Percentiles rank a stretch among this genome's conserved stretches.
phyloP scores from a whole-genome alignment of 2,888 invertebrate species.

The Hylaea fasciaria region DNA sequence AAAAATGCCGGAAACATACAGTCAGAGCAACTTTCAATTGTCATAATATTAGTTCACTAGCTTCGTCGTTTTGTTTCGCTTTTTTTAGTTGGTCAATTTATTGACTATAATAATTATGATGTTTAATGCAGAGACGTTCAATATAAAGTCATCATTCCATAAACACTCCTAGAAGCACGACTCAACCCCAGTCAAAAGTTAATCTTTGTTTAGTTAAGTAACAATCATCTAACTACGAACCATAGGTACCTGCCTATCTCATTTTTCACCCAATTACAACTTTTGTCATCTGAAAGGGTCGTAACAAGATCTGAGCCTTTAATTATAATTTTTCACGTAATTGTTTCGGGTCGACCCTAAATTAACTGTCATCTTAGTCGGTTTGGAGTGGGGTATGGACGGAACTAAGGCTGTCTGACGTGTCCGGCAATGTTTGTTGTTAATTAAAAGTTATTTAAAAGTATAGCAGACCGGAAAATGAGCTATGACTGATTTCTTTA shows the following conservation, averaged over 20 bases:
- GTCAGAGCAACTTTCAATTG: no score
- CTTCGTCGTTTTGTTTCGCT: no score
- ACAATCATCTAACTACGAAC: neutral
- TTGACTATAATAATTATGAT: no score
- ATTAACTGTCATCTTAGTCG: slow-evolving; percentile 30
- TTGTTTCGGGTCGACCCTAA: slow-evolving; percentile 27
- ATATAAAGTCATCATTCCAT: no score
- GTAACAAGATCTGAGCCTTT: slow-evolving; percentile 21
- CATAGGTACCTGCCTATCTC: neutral
- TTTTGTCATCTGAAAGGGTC: slow-evolving; percentile 2
- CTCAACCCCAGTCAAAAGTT: no score
- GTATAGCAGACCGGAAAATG: neutral
- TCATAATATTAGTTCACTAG: no score
- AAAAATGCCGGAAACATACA: no score
- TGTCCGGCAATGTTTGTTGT: slow-evolving; percentile 3
- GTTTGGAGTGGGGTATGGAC: slow-evolving; percentile 27
- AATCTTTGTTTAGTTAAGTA: no score
- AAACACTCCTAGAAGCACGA: no score
- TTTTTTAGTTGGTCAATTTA: no score
- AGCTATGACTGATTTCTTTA: neutral
- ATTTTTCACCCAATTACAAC: slow-evolving; percentile 4
- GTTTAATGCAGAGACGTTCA: no score
- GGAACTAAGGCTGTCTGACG: slow-evolving; percentile 9
- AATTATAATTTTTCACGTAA: slow-evolving; percentile 30
- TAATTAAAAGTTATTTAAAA: neutral